Conservation (phyloP, 2,113 vertebrate genomes). For the Sinosuthora webbiana region DNA sequence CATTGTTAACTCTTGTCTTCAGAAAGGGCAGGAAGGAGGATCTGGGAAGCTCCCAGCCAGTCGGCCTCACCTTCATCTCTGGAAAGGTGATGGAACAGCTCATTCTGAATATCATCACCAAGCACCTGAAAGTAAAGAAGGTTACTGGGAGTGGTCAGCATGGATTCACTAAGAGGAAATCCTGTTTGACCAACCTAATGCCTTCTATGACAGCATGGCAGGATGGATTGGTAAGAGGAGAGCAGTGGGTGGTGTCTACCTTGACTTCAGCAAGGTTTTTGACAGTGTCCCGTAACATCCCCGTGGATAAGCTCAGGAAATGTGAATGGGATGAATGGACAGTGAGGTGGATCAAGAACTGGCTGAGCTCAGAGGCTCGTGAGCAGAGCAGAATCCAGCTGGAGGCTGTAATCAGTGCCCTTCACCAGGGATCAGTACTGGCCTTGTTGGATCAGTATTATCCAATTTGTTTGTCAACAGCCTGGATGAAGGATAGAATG, state of each 20-base stretch:
- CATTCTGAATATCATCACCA: background rate
- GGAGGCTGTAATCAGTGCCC: background rate
- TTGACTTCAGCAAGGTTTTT: background rate
- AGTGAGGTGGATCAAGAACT: background rate
- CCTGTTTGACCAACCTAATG: background rate
- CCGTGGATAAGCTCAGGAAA: background rate
- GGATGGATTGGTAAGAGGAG: background rate
- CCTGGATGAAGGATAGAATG: background rate
- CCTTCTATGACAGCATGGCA: accelerated
- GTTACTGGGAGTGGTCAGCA: background rate
- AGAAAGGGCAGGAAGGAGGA: background rate
- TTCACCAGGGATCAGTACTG: background rate
- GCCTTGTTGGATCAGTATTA: background rate
- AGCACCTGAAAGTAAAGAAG: background rate
- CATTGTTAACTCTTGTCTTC: background rate
- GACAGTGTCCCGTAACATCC: background rate
- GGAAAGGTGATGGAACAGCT: background rate
- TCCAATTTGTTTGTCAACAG: accelerated
- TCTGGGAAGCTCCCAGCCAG: background rate
- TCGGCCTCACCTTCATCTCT: background rate
- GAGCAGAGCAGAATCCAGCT: background rate
- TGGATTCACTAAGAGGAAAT: background rate
- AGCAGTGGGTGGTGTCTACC: background rate
- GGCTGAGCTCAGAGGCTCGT: background rate
- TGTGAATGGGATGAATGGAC: background rate